Conservation (phyloP, 2,113 vertebrate genomes). For the Psephotus haematonotus region DNA sequence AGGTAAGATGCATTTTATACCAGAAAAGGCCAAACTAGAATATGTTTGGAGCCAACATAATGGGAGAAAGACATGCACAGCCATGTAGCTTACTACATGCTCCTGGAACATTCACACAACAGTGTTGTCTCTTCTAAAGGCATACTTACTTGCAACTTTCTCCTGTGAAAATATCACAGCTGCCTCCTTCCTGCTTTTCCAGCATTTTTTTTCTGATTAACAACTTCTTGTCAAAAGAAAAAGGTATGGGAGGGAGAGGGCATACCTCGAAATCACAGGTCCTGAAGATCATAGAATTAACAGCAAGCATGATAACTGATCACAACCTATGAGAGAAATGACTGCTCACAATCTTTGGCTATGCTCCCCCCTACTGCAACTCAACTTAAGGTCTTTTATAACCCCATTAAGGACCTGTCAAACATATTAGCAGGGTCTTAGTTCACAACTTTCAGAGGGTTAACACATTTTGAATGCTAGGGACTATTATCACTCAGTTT, state of each 20-base stretch:
- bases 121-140: background rate
- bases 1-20: background rate
- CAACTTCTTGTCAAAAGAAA: background rate
- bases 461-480: background rate
- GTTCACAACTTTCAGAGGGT: background rate
- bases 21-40: background rate
- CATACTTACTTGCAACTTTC: background rate
- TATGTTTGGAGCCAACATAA: background rate
- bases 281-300: background rate
- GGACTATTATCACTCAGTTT: background rate
- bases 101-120: background rate
- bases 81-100: background rate
- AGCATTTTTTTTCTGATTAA: background rate
- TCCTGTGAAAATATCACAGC: background rate
- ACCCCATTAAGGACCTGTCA: background rate
- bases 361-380: background rate
- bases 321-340: background rate
- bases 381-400: background rate
- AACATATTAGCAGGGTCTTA: background rate
- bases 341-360: background rate
- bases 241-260: fast-evolving
- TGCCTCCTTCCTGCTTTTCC: background rate
- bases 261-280: background rate
- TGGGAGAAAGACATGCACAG: background rate
- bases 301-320: background rate